A percentile compares a stretch with the other conserved stretches of the same genome.
Evolutionary conservation across 2,113 vertebrate species (phyloP).

Genomic region (Probosciger aterrimus): DNA sequence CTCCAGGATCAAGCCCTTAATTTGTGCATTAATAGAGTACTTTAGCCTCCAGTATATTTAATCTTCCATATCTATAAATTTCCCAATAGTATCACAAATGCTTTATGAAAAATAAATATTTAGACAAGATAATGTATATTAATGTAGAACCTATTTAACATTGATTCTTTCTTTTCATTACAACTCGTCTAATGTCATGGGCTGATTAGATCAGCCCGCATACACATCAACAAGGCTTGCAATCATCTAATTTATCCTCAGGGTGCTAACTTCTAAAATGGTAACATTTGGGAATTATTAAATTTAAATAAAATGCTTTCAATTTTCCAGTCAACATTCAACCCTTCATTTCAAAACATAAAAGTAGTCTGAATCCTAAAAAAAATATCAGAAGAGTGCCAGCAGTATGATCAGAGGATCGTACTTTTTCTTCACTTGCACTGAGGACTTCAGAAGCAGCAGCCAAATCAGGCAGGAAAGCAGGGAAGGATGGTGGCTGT

Average conservation of each 20-base stretch:
- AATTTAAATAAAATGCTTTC: slow-evolving; percentile 33
- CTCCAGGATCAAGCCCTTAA: slow-evolving; percentile 11
- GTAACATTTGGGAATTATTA: slow-evolving; percentile 30
- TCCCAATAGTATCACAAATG: slow-evolving; percentile 17
- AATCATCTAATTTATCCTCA: background rate
- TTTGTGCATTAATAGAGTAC: background rate
- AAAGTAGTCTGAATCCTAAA: background rate
- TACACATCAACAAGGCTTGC: background rate
- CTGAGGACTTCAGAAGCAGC: background rate
- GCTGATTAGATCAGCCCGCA: background rate
- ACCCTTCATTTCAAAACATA: background rate
- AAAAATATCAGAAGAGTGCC: background rate
- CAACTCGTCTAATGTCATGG: background rate
- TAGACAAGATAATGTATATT: slow-evolving; percentile 39
- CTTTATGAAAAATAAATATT: slow-evolving; percentile 53
- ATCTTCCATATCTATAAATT: background rate
- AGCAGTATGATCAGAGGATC: background rate
- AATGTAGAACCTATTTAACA: slow-evolving; percentile 34
- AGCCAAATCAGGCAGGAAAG: background rate
- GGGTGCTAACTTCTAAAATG: background rate
- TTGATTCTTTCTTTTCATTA: slow-evolving; percentile 48
- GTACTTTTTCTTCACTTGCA: background rate
- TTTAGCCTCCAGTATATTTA: slow-evolving; percentile 8
- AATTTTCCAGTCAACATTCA: background rate
- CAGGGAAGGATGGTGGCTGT: accelerated